These are phyloP conservation scores for Hydrotaea diabolus DNA, from an alignment of 2,888 invertebrate genomes.

Conservation along the genomic window DNA sequence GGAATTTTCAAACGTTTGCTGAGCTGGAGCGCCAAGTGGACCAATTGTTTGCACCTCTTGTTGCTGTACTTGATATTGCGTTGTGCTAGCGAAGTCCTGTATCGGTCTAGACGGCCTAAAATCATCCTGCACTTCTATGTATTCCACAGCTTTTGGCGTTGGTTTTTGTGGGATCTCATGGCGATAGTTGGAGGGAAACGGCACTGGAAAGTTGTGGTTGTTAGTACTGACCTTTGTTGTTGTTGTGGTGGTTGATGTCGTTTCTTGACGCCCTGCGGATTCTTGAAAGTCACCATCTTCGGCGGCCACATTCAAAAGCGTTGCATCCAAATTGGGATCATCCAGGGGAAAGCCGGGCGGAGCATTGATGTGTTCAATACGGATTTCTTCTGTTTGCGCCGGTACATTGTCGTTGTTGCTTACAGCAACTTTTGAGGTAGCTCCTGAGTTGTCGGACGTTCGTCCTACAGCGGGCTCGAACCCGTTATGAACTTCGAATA, in stretches of 20 bases:
- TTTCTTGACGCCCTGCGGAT: too few relatives aligned
- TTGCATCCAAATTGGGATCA: conserved; percentile 72
- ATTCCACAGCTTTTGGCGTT: background rate
- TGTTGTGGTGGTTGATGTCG: too few relatives aligned
- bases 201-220: conserved; percentile 68
- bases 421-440: conserved; percentile 36
- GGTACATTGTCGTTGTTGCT: conserved; percentile 50
- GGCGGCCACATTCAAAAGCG: conserved; percentile 71
- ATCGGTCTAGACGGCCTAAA: too few relatives aligned
- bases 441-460: background rate
- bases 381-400: conserved; percentile 65
- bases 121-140: background rate
- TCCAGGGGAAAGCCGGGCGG: conserved; percentile 58
- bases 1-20: background rate
- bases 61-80: background rate
- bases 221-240: background rate
- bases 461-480: conserved; percentile 51
- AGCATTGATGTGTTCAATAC: conserved; percentile 68
- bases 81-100: background rate
- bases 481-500: conserved; percentile 75
- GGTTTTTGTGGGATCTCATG: conserved; percentile 70
- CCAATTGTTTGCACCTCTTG: conserved; percentile 9
- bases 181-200: conserved; percentile 73
- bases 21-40: background rate
- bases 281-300: conserved; percentile 37